Evolutionary conservation across 2,888 invertebrate genomes (phyloP).

Genomic region (Pogonocherus hispidulus): DNA sequence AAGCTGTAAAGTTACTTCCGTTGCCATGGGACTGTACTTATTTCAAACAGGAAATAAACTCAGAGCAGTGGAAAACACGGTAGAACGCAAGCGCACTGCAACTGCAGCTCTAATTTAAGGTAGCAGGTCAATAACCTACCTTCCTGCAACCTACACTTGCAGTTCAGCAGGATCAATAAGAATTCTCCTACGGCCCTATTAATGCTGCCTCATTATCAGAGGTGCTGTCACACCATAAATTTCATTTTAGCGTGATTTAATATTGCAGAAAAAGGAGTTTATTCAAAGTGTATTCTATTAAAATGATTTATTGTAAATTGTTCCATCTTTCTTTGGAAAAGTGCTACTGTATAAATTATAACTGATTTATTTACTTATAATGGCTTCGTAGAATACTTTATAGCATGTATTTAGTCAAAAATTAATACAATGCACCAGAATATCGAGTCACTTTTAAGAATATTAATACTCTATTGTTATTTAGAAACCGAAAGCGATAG

Average conservation of each 20-base stretch:
- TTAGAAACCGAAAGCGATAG: too few relatives aligned
- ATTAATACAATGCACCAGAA: too few relatives aligned
- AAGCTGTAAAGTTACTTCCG: too few relatives aligned
- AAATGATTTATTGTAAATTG: not conserved
- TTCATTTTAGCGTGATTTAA: not conserved
- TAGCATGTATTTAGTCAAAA: too few relatives aligned
- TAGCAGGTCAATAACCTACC: slow-evolving; percentile 22
- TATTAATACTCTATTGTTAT: too few relatives aligned
- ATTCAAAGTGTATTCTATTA: not conserved
- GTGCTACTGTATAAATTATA: not conserved
- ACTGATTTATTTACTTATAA: too few relatives aligned
- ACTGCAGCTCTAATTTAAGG: slow-evolving; percentile 17
- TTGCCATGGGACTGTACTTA: slow-evolving; percentile 1
- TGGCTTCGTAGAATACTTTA: too few relatives aligned
- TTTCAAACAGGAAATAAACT: not conserved
- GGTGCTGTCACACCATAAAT: not conserved
- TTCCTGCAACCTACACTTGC: slow-evolving; percentile 23
- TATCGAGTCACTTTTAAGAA: too few relatives aligned
- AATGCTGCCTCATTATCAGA: slow-evolving; percentile 13
- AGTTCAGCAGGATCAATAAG: slow-evolving; percentile 27
- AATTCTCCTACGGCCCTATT: slow-evolving; percentile 14
- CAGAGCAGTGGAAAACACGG: not conserved
- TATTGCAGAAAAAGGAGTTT: not conserved
- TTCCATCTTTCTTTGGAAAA: not conserved
- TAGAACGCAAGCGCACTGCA: slow-evolving; percentile 5